phyloP scores from a whole-genome alignment of 2,113 vertebrate genomes.

The Diadophis punctatus region DNA sequence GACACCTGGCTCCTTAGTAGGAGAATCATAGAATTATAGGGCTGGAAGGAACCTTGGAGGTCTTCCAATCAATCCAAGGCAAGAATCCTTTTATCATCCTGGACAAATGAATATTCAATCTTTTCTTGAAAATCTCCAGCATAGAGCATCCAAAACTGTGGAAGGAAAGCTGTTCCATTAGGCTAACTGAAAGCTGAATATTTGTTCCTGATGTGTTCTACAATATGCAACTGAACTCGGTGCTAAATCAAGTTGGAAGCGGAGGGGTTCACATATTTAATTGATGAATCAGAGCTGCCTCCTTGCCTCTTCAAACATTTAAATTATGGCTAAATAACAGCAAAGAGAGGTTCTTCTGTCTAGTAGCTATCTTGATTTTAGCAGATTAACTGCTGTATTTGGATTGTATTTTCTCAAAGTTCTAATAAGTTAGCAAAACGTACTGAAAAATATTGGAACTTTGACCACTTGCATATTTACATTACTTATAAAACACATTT shows the following conservation, averaged over 20 bases:
- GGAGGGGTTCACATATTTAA: not conserved
- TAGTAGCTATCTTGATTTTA: not conserved
- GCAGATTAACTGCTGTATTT: not conserved
- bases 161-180: not conserved
- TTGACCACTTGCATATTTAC: not conserved
- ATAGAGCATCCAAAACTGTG: not conserved
- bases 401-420: not conserved
- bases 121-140: not conserved
- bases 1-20: not conserved
- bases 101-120: not conserved
- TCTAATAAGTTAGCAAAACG: not conserved
- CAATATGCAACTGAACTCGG: not conserved
- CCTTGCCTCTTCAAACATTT: not conserved
- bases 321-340: not conserved
- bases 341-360: not conserved
- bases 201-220: not conserved
- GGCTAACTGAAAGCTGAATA: not conserved
- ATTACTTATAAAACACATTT: not conserved
- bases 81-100: not conserved
- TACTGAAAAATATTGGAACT: not conserved
- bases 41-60: not conserved
- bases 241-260: not conserved
- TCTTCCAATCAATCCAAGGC: not conserved
- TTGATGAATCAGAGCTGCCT: not conserved
- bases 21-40: not conserved